A percentile compares a stretch with the other conserved stretches of the same genome.
phyloP scores from a whole-genome alignment of 2,113 vertebrate species.

The Lepisosteus oculatus region DNA sequence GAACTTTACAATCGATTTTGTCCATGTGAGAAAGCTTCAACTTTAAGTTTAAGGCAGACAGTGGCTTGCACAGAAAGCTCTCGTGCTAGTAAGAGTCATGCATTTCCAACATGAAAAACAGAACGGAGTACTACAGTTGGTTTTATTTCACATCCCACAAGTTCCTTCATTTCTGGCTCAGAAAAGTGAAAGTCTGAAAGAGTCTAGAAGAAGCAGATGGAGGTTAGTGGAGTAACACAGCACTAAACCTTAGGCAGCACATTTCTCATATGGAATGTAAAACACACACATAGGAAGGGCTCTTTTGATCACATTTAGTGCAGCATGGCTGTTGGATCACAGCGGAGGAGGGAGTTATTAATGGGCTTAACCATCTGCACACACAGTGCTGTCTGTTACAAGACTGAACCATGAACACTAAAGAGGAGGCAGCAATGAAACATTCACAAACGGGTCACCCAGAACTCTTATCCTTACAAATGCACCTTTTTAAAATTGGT shows the following conservation, averaged over 20 bases:
- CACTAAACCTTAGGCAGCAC: neutral
- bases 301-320: neutral
- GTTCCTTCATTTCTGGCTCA: neutral
- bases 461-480: neutral
- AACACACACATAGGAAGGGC: neutral
- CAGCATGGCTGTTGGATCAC: neutral
- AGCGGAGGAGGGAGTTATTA: neutral
- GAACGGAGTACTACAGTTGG: neutral
- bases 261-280: neutral
- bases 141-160: neutral
- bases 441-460: neutral
- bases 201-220: neutral
- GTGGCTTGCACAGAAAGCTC: conserved; percentile 16
- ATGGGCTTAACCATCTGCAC: neutral
- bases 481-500: too few species aligned
- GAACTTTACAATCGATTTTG: conserved; percentile 16
- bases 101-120: conserved; percentile 10
- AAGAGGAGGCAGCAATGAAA: neutral
- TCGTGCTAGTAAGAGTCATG: conserved; percentile 26
- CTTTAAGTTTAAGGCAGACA: conserved; percentile 46
- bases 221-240: neutral
- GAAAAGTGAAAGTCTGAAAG: neutral
- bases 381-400: neutral
- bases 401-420: neutral
- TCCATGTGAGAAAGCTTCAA: conserved; percentile 14